Evolutionary conservation across 2,888 invertebrate species (phyloP).

Genomic region (Drosophila kuntzei): DNA sequence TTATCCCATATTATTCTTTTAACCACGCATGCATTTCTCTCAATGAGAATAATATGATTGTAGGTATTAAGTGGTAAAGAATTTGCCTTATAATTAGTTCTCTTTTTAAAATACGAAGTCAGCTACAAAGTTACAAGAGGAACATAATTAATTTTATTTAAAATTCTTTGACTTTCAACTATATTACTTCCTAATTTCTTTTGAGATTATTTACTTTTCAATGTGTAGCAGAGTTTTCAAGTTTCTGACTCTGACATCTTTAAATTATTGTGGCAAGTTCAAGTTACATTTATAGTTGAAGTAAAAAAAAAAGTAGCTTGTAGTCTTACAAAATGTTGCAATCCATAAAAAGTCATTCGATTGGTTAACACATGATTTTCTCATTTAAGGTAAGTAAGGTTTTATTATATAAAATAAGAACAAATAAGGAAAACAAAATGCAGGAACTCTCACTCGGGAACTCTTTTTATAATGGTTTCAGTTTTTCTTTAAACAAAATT

Average conservation of each 20-base stretch:
- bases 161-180: background rate
- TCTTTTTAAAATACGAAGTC: background rate
- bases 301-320: constrained; percentile 19
- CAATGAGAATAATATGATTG: background rate
- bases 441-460: background rate
- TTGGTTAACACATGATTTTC: background rate
- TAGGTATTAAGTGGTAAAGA: background rate
- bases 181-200: background rate
- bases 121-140: background rate
- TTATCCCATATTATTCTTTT: background rate
- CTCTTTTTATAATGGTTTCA: too few species aligned
- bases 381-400: too few species aligned
- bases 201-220: constrained; percentile 14
- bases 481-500: background rate
- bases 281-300: constrained; percentile 17
- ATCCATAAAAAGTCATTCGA: background rate
- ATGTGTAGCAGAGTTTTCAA: background rate
- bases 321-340: constrained; percentile 20
- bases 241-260: constrained; percentile 5
- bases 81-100: background rate
- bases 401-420: background rate
- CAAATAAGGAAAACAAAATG: background rate
- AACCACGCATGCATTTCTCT: background rate
- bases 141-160: background rate
- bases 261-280: constrained; percentile 19